Percentiles rank a stretch among this genome's conserved stretches.
These are phyloP conservation scores for Rhyzopertha dominica DNA, from an alignment of 1,140 invertebrate species.

Conservation along the genomic window DNA sequence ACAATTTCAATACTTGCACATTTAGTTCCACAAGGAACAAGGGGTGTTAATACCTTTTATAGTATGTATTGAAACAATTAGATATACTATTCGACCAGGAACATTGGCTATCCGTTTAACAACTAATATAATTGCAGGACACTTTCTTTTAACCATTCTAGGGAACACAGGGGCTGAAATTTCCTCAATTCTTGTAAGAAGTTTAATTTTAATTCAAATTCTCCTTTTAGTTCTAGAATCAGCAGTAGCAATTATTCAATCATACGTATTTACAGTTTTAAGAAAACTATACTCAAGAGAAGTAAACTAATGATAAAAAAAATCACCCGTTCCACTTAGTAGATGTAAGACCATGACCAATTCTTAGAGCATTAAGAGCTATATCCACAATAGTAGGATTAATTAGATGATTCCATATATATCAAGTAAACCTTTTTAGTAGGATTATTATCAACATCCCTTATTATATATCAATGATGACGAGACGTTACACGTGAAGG, in stretches of 20 bases:
- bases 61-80: constrained; percentile 55
- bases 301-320: constrained; percentile 46
- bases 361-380: constrained; percentile 46
- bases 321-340: constrained; percentile 53
- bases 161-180: constrained; percentile 44
- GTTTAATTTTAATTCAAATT: constrained; percentile 49
- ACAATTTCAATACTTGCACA: too few species aligned
- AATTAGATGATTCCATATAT: constrained; percentile 51
- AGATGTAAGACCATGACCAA: constrained; percentile 53
- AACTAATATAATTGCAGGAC: constrained; percentile 64
- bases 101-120: constrained; percentile 58
- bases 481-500: constrained; percentile 56
- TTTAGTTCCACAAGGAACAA: too few species aligned
- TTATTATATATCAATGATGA: constrained; percentile 59
- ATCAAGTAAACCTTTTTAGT: constrained; percentile 47
- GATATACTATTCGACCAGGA: constrained; percentile 55
- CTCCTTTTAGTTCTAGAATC: constrained; percentile 45
- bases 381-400: constrained; percentile 46
- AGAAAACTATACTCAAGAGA: constrained; percentile 44
- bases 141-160: constrained; percentile 54
- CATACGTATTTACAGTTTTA: constrained; percentile 39
- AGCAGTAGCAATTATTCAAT: constrained; percentile 35
- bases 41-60: constrained; percentile 52
- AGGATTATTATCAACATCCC: constrained; percentile 45
- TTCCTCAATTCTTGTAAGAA: constrained; percentile 37